Conservation (phyloP, 2,888 invertebrate genomes). For the Cerastis rubricosa region DNA sequence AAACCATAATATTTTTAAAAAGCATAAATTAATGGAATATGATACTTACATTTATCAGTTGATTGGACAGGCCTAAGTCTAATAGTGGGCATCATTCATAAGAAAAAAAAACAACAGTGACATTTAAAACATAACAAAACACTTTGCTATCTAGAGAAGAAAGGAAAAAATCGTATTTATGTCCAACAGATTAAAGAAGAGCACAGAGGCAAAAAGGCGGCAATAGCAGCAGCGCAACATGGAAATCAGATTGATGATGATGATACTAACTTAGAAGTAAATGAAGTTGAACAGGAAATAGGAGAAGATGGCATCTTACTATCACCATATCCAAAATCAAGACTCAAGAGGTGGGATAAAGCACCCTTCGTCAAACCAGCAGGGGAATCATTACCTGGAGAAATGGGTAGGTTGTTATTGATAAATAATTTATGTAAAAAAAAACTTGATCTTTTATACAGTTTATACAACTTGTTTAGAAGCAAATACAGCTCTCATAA, state of each 20-base stretch:
- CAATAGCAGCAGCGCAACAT: conserved; percentile 85
- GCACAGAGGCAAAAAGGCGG: conserved; percentile 85
- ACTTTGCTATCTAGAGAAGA: background rate
- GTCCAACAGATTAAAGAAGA: conserved; percentile 71
- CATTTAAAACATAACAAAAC: no score
- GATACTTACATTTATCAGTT: background rate
- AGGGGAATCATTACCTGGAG: conserved; percentile 94
- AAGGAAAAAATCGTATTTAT: conserved; percentile 6
- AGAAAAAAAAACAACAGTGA: background rate
- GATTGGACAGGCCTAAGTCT: background rate
- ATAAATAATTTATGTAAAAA: background rate
- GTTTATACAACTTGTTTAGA: background rate
- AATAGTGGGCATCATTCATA: background rate
- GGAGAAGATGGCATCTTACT: conserved; percentile 82
- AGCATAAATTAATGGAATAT: background rate
- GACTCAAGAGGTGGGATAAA: conserved; percentile 93
- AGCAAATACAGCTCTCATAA: background rate
- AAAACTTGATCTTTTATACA: background rate
- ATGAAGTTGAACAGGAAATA: conserved; percentile 81
- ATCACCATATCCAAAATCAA: conserved; percentile 79
- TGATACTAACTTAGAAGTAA: conserved; percentile 83
- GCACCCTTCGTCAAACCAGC: conserved; percentile 93
- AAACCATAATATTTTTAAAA: background rate
- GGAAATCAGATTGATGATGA: conserved; percentile 77
- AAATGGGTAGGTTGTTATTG: conserved; percentile 93